Percentiles rank a stretch among this genome's conserved stretches.
Evolutionary conservation across 2,113 vertebrate species (phyloP).

Genomic region (Leptodactylus fuscus): DNA sequence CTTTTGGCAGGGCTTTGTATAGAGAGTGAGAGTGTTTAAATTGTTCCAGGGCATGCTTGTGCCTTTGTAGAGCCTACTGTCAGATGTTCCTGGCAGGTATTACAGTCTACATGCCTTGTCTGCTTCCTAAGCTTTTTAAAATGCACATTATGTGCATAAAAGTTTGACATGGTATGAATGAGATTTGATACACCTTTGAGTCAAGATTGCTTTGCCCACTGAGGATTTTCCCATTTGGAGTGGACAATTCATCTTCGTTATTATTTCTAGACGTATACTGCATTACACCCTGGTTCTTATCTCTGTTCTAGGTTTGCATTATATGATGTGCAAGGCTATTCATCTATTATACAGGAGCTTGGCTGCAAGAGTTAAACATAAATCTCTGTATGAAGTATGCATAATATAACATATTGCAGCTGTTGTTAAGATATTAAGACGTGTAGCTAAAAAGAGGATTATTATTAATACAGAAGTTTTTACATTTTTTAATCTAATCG

Average conservation of each 20-base stretch:
- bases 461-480: constrained; percentile 24
- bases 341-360: constrained; percentile 64
- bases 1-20: constrained; percentile 56
- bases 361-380: constrained; percentile 51
- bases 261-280: constrained; percentile 57
- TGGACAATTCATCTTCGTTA: background rate
- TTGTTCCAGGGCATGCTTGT: constrained; percentile 65
- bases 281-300: constrained; percentile 52
- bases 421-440: constrained; percentile 65
- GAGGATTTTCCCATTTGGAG: constrained; percentile 38
- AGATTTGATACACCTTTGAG: constrained; percentile 63
- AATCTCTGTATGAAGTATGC: constrained; percentile 58
- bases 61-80: constrained; percentile 57
- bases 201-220: constrained; percentile 54
- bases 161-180: constrained; percentile 61
- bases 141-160: constrained; percentile 45
- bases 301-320: constrained; percentile 39
- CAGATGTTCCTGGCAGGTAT: constrained; percentile 64
- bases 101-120: constrained; percentile 61
- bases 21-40: constrained; percentile 51
- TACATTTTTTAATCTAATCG: constrained; percentile 28
- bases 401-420: constrained; percentile 64
- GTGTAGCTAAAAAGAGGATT: constrained; percentile 61
- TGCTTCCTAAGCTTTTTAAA: constrained; percentile 62
- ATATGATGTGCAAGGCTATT: constrained; percentile 59